Percentiles rank a stretch among this genome's conserved stretches.
phyloP scores from a whole-genome alignment of 2,797 vertebrate genomes.

The Prionace glauca region DNA sequence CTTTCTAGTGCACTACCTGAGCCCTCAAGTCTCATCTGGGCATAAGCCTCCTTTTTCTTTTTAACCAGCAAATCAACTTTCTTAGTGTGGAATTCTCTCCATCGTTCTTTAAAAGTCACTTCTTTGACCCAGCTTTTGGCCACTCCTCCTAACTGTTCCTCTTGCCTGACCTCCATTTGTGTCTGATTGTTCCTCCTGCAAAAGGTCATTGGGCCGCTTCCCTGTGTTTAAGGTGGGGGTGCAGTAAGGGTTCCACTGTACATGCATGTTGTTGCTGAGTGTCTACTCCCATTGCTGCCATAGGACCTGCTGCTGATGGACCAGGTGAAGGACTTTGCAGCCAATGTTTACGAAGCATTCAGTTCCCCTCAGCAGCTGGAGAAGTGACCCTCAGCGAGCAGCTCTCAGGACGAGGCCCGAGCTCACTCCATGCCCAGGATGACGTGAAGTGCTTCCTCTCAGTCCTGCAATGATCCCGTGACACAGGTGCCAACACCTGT shows the following conservation, averaged over 20 bases:
- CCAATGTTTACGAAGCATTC: constrained; percentile 92
- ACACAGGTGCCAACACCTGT: not conserved
- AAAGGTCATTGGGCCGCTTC: no score
- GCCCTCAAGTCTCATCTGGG: no score
- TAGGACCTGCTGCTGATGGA: constrained; percentile 90
- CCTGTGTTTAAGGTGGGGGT: not conserved
- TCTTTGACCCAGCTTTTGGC: not conserved
- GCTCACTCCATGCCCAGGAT: not conserved
- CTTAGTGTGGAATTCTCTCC: not conserved
- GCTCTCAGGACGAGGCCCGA: not conserved
- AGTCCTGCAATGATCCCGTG: not conserved
- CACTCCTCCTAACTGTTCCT: not conserved
- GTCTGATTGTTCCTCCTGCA: not conserved
- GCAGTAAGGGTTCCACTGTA: not conserved
- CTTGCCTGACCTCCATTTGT: not conserved
- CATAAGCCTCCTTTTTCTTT: no score
- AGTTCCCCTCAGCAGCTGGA: constrained; percentile 74
- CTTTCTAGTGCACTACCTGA: no score
- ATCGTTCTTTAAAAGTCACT: not conserved
- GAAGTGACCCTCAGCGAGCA: constrained; percentile 47
- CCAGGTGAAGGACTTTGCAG: constrained; percentile 91
- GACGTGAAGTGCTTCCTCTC: not conserved
- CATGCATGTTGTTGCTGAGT: not conserved
- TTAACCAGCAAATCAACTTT: no score
- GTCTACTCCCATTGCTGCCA: not conserved